Evolutionary conservation across 1,140 invertebrate genomes (phyloP), one percentile per base, ranked within the genome.

Genomic region (Contarinia nasturtii): DNA sequence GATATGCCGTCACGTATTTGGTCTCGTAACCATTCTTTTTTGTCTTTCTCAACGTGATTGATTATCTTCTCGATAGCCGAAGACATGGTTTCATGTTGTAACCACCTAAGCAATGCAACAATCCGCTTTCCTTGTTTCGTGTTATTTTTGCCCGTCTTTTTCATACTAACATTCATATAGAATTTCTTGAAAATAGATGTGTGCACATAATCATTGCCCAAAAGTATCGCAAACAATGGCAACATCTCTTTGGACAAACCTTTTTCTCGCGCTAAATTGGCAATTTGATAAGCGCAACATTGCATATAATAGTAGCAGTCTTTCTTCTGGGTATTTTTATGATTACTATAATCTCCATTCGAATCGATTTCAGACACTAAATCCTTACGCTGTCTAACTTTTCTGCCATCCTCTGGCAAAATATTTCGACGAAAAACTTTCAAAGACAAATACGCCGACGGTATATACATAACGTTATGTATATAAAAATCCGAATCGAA

Each of bases 401-500:
- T 43, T 5, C 4, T 18, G 41, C 18, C 7, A 2, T 12, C 11
- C 41, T 43, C 18, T 19, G 7, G 4, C 41, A 5, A 17, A 20
- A 43, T 43, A 7, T 43, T 43, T 21, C n/a, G 10, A 11, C 18
- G n/a, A 18, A 59, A 52, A 45, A 61, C 57, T 47, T 62, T 60
- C 0, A 64, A 56, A 22, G 77, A 69, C 1, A 88, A 58, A 37
- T 75, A 79, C 46, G 77, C 70, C 42, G 86, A 76, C 1, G 84
- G 82, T 49, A 92, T 82, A 56, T 89, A 90, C 2, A 73, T 57
- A 1, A 87, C 71, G 64, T 86, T 80, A 63, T 81, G 88, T 45
- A 93, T 79, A 59, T 78, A 91, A 67, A 90, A 94, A 68, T 94
- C 90, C 1, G 87, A 92, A 63, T 94, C 90, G 53, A 80, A 82